Conservation (phyloP, 2,797 vertebrate species). For the Phataginus tricuspis region DNA sequence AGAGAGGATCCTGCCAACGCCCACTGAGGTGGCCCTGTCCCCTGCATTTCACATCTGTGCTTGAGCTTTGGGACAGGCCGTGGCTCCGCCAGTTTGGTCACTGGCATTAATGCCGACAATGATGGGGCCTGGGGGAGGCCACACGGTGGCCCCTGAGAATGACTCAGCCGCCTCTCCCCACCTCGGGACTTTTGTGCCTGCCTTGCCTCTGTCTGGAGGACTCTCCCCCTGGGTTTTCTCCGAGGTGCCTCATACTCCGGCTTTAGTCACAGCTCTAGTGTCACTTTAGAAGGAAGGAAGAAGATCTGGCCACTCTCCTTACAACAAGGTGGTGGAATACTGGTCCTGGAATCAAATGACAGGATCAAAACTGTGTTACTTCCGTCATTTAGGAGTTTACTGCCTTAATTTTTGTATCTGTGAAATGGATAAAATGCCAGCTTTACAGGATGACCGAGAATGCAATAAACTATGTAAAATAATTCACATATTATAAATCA, state of each 20-base stretch:
- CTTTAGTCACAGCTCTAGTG: background rate
- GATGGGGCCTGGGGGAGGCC: background rate
- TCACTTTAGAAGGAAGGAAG: background rate
- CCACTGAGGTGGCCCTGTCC: background rate
- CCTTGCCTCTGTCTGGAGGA: background rate
- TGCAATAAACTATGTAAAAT: background rate
- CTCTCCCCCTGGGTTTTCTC: background rate
- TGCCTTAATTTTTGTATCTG: background rate
- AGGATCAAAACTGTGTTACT: background rate
- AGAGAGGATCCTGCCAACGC: background rate
- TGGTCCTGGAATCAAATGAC: background rate
- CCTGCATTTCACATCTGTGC: background rate
- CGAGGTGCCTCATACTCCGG: too few species aligned
- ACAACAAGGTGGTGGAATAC: background rate
- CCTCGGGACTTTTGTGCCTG: background rate
- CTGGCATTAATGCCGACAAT: background rate
- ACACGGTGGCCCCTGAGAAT: background rate
- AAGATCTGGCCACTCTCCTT: background rate
- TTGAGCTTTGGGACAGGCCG: background rate
- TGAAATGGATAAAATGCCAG: background rate
- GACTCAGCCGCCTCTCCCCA: background rate
- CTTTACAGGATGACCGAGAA: background rate
- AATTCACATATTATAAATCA: background rate
- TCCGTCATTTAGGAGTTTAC: background rate
- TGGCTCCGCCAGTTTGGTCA: constrained; percentile 20